phyloP scores from a whole-genome alignment of 2,113 vertebrate species.

The Pterophyllum scalare region DNA sequence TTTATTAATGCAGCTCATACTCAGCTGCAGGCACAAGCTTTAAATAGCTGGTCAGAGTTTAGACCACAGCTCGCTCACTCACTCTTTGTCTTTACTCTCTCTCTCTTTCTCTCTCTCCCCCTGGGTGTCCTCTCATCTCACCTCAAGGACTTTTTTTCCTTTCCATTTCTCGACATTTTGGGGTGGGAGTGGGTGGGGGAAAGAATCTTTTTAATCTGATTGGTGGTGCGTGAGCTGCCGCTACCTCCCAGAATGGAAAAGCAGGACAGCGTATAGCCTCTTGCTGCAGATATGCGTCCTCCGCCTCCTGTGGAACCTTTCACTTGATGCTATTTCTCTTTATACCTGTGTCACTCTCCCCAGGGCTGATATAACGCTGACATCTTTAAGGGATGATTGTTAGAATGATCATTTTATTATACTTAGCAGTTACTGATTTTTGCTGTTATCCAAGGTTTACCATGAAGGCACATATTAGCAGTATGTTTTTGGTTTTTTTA shows the following conservation, averaged over 20 bases:
- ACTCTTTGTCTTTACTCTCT: slow-evolving; percentile 12
- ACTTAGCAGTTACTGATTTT: background rate
- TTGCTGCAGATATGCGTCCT: slow-evolving; percentile 10
- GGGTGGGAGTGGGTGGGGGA: background rate
- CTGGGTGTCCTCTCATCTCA: slow-evolving; percentile 31
- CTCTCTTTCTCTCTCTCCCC: background rate
- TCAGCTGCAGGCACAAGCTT: slow-evolving; percentile 65
- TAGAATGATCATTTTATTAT: background rate
- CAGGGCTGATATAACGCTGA: background rate
- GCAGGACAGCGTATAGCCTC: slow-evolving; percentile 35
- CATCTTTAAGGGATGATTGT: background rate
- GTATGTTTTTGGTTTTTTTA: background rate
- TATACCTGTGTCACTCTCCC: slow-evolving; percentile 39
- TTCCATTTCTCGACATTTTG: background rate
- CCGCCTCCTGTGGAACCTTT: slow-evolving; percentile 30
- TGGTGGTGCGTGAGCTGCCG: slow-evolving; percentile 29
- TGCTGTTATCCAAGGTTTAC: background rate
- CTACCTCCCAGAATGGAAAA: background rate
- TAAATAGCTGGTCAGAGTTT: slow-evolving; percentile 64
- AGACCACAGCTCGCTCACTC: slow-evolving; percentile 44
- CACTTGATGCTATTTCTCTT: slow-evolving; percentile 45
- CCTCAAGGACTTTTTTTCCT: background rate
- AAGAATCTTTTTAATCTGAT: slow-evolving; percentile 25
- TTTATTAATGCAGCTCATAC: slow-evolving; percentile 61
- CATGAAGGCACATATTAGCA: fast-evolving